Evolutionary conservation across 1,140 invertebrate genomes (phyloP), one percentile per base, ranked within the genome.

Genomic region (Rhopalosiphum maidis): DNA sequence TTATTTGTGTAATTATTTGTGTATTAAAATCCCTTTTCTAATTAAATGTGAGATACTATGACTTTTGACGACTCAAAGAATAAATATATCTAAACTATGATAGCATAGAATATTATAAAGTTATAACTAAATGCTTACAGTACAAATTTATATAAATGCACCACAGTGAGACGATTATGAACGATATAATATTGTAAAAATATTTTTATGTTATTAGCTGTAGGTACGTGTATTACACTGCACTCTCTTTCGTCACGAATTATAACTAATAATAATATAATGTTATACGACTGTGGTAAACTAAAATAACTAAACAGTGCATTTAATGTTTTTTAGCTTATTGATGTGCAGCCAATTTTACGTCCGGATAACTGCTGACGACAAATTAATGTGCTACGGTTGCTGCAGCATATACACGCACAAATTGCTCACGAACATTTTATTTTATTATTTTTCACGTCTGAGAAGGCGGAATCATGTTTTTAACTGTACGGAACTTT

Each of bases 271-370:
- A 77, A 77, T 68, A 55, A 60, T 68, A 77, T 77, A 77, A 77
- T 77, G 30, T 77, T 6, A 23, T 83, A 83, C 35, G 35, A 35
- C n/a, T 35, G n/a, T 83, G 23, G 37, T 86, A 87, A 25, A 87
- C 86, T 48, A 87, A 87, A 87, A 87, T 87, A 87, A 87, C 86
- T 48, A 48, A n/a, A n/a, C 46, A 15, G 46, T n/a, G 30, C 18
- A 46, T 87, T 87, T 22, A 48, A 87, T 87, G 21, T 48, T 87
- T 51, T 87, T 48, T 48, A 48, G n/a, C 6, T 51, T 48, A 87
- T 87, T 87, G 86, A 87, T n/a, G 86, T 87, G 43, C 11, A 46
- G 86, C 86, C 86, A 87, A 87, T 87, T 87, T 87, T 87, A 51
- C n/a, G 46, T 87, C 46, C 46, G 43, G 30, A 48, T 48, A 46